Evolutionary conservation across 2,113 vertebrate species (phyloP).

Genomic region (Brevimyrus niger): DNA sequence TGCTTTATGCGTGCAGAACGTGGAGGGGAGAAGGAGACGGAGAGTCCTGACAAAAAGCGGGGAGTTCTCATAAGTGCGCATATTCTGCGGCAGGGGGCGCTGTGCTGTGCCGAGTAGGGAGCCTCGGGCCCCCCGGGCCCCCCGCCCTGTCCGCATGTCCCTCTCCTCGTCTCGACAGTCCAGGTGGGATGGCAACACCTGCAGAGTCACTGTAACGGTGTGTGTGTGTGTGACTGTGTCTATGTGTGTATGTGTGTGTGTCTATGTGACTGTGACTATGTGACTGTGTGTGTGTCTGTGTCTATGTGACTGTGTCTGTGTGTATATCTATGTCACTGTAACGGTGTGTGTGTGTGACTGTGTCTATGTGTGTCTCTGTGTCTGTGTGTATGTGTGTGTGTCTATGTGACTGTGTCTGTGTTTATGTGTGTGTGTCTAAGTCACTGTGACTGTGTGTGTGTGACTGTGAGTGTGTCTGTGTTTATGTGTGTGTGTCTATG

Average conservation of each 20-base stretch:
- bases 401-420: neutral
- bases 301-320: constrained; percentile 16
- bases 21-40: constrained; percentile 20
- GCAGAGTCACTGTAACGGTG: neutral
- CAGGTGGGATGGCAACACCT: neutral
- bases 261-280: constrained; percentile 18
- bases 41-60: constrained; percentile 21
- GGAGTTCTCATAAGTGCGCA: neutral
- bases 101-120: neutral
- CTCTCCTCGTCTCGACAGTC: neutral
- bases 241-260: constrained; percentile 13
- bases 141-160: neutral
- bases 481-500: neutral
- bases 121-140: neutral
- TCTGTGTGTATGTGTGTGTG: constrained; percentile 11
- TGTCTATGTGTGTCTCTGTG: neutral
- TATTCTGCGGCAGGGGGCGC: neutral
- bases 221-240: neutral
- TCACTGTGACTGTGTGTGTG: constrained; percentile 4
- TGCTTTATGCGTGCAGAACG: constrained; percentile 45
- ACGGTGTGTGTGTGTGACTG: neutral
- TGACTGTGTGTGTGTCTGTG: constrained; percentile 15
- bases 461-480: neutral
- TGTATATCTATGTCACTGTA: neutral
- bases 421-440: neutral